Conservation (phyloP, 2,113 vertebrate species). For the Anolis sagrei region DNA sequence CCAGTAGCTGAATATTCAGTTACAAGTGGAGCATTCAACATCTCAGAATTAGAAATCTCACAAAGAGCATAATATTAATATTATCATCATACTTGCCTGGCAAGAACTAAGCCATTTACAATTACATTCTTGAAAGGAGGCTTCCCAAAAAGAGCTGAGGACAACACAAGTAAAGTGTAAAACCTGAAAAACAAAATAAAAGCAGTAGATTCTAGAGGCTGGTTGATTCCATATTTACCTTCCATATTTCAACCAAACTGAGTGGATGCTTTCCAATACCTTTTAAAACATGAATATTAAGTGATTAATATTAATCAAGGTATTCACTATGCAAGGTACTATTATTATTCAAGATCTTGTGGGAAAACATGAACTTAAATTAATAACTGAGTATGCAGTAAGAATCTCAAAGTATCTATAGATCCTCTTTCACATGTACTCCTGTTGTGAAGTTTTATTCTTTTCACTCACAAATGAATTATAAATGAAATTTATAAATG, state of each 20-base stretch:
- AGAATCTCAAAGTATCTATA: neutral
- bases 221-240: neutral
- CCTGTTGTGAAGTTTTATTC: no score
- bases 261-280: constrained; percentile 2
- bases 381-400: neutral
- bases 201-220: neutral
- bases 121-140: constrained; percentile 98
- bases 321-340: neutral
- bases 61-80: neutral
- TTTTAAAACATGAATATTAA: neutral
- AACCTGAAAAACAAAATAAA: constrained; percentile 81
- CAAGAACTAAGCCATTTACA: constrained; percentile 93
- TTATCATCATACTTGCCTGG: constrained; percentile 80
- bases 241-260: neutral
- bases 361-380: neutral
- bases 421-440: no score
- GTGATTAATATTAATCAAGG: neutral
- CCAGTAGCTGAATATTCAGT: neutral
- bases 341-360: neutral
- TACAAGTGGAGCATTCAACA: neutral
- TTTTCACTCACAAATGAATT: no score
- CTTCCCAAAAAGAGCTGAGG: constrained; percentile 94
- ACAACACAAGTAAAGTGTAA: constrained; percentile 94
- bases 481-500: no score
- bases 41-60: neutral